Percentiles rank a stretch among this genome's conserved stretches.
Evolutionary conservation across 2,888 invertebrate species (phyloP).

Genomic region (Melieria crassipennis): DNA sequence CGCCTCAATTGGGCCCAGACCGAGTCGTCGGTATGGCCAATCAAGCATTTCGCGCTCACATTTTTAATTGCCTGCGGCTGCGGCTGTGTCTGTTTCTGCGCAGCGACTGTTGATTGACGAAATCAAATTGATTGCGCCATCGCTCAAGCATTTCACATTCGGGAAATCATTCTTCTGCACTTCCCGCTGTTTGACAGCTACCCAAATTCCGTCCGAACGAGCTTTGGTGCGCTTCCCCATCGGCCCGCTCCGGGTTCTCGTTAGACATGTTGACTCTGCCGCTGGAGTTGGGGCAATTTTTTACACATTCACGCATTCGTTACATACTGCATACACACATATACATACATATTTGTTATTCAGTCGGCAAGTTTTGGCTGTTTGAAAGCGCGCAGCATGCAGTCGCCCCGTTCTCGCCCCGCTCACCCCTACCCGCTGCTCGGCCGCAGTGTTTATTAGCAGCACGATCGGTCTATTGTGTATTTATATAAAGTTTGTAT

Average conservation of each 20-base stretch:
- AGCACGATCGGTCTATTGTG: slow-evolving; percentile 5
- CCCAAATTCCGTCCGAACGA: background rate
- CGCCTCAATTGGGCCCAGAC: too few species aligned
- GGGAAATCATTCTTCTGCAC: slow-evolving; percentile 38
- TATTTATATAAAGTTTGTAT: slow-evolving; percentile 23
- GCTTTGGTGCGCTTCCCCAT: background rate
- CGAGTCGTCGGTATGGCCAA: too few species aligned
- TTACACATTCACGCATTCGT: background rate
- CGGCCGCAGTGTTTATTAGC: slow-evolving; percentile 1
- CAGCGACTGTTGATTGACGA: slow-evolving; percentile 54
- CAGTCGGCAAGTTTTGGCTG: background rate
- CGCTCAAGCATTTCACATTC: slow-evolving; percentile 23
- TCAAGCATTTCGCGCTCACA: too few species aligned
- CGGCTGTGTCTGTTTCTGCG: too few species aligned
- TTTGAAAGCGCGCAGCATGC: slow-evolving; percentile 3
- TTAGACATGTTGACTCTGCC: background rate
- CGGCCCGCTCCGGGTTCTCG: background rate
- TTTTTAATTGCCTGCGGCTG: too few species aligned
- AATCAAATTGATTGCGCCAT: slow-evolving; percentile 55
- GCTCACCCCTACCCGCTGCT: background rate
- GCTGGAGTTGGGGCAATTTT: background rate
- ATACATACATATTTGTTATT: slow-evolving; percentile 8
- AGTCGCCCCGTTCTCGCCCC: background rate
- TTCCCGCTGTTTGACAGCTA: slow-evolving; percentile 39
- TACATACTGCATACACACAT: background rate